Evolutionary conservation across 2,888 invertebrate species (phyloP).

Genomic region (Micropterix aruncella): DNA sequence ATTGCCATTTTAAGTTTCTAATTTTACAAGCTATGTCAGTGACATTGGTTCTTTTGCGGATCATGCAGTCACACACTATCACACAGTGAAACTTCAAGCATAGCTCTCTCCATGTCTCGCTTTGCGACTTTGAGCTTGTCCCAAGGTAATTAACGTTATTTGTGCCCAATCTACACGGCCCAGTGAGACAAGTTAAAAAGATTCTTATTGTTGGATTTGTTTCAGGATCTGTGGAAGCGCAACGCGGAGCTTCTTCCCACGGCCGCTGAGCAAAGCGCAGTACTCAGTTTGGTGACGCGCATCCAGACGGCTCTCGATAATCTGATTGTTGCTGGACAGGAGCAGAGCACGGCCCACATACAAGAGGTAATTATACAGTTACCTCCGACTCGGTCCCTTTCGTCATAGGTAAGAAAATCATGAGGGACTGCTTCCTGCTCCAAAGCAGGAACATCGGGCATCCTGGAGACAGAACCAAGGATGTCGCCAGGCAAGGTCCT

Average conservation of each 20-base stretch:
- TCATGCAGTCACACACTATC: no score
- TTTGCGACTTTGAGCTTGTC: not conserved
- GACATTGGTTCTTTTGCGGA: no score
- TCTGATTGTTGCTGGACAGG: slow-evolving; percentile 59
- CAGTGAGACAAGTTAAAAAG: not conserved
- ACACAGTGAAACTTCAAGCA: not conserved
- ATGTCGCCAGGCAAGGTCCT: no score
- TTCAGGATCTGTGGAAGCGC: slow-evolving; percentile 77
- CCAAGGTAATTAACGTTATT: not conserved
- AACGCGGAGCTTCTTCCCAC: slow-evolving; percentile 87
- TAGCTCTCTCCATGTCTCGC: not conserved
- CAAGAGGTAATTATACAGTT: not conserved
- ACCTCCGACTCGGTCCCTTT: no score
- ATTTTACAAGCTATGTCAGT: no score
- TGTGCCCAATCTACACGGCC: not conserved
- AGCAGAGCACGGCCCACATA: not conserved
- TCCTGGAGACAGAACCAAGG: no score
- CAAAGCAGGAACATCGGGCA: no score
- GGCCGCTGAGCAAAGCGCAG: slow-evolving; percentile 80
- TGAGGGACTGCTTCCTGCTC: no score
- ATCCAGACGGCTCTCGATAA: slow-evolving; percentile 91
- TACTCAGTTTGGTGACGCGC: slow-evolving; percentile 87
- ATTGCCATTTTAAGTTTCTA: no score
- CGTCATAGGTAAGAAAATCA: no score
- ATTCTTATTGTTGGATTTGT: slow-evolving; percentile 4